Conservation (phyloP, 2,113 vertebrate species). For the Bujurquina vittata region DNA sequence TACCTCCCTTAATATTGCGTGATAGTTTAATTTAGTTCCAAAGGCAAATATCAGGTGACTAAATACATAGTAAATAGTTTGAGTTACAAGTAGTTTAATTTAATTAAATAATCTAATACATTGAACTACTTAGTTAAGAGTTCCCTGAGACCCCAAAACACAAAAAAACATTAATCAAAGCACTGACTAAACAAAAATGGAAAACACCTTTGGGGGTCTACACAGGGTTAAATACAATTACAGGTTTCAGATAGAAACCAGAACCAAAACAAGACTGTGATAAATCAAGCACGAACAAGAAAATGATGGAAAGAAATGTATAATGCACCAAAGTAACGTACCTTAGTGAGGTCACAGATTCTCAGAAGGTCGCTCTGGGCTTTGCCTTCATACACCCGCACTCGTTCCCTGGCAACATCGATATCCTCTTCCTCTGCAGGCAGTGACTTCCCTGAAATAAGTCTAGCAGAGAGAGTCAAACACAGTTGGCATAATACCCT, state of each 20-base stretch:
- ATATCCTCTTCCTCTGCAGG: constrained; percentile 88
- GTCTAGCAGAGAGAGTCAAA: constrained; percentile 72
- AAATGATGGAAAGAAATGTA: background rate
- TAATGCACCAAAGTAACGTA: constrained; percentile 45
- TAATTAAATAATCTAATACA: no score
- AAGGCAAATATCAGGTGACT: no score
- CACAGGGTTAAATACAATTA: background rate
- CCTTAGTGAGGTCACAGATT: constrained; percentile 94
- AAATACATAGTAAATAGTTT: no score
- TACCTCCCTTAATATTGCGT: no score
- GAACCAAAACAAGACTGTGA: no score
- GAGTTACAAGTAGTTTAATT: no score
- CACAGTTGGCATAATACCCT: constrained; percentile 27
- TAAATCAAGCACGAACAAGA: background rate
- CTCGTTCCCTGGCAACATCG: constrained; percentile 91
- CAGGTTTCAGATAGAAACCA: background rate
- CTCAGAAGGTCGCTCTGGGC: constrained; percentile 90
- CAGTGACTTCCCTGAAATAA: constrained; percentile 79
- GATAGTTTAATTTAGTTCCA: no score
- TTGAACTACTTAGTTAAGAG: no score
- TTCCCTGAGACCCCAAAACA: no score
- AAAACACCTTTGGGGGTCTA: no score
- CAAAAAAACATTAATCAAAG: no score
- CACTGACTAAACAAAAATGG: no score
- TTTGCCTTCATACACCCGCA: constrained; percentile 85